A percentile compares a stretch with the other conserved stretches of the same genome.
phyloP scores from a whole-genome alignment of 2,797 vertebrate genomes.

The Ptychobarbus kaznakovi region DNA sequence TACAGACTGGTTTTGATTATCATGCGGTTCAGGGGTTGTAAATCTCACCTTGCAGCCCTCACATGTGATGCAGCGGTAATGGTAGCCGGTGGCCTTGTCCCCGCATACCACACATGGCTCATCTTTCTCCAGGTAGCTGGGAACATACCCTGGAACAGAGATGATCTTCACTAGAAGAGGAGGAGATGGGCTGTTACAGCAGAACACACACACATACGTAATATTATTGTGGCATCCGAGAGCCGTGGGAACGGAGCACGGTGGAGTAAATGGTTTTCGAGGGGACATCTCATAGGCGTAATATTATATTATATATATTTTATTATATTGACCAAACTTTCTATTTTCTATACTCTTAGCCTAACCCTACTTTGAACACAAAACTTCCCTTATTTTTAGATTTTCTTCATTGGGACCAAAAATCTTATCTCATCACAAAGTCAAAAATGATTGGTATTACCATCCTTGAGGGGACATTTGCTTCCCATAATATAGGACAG shows the following conservation, averaged over 20 bases:
- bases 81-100: slow-evolving; percentile 97
- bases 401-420: too few relatives aligned
- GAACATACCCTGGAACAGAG: slow-evolving; percentile 94
- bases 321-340: not conserved
- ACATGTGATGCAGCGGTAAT: slow-evolving; percentile 99
- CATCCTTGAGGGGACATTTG: not conserved
- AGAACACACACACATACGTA: slow-evolving; percentile 37
- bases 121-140: slow-evolving; percentile 99
- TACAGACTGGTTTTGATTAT: slow-evolving; percentile 81
- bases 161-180: slow-evolving; percentile 74
- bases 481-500: slow-evolving; percentile 16
- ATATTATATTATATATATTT: not conserved
- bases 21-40: slow-evolving; percentile 68
- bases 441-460: not conserved
- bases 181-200: slow-evolving; percentile 6
- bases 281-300: not conserved
- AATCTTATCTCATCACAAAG: not conserved
- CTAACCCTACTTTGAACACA: not conserved
- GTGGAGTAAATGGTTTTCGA: too few relatives aligned
- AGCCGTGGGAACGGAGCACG: too few relatives aligned
- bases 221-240: too few relatives aligned
- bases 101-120: slow-evolving; percentile 98
- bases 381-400: not conserved
- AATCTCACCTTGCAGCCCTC: slow-evolving; percentile 97
- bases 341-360: not conserved